Evolutionary conservation across 2,888 invertebrate species (phyloP), one percentile per base, ranked within the genome.

Genomic region (Drosophila dives): DNA sequence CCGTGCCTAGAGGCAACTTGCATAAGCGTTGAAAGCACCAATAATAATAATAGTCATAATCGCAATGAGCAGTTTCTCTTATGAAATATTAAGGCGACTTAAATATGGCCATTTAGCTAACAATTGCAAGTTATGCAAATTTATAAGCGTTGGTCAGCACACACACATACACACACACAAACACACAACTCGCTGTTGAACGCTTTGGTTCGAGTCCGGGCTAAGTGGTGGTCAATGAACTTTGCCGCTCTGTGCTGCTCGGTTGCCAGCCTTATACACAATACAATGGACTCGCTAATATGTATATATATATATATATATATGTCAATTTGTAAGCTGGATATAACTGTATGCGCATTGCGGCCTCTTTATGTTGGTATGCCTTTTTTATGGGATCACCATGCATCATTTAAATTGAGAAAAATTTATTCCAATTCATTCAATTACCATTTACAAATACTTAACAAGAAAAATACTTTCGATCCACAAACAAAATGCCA

Each of bases 61-160:
- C 54, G 45, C 61, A 56, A 62, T 68, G 63, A 56, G 49, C 45
- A 34, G 65, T 42, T 45, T 76, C 15, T 26, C n/a, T 79, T 79
- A 68, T 79, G 53, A 78, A 74, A 73, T 73, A 73, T 67, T 72
- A 65, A 73, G 65, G 53, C 56, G 50, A 59, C 42, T 71, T 68
- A 53, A 72, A 71, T 56, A 71, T 64, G 72, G 48, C 20, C 56
- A 56, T 61, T 80, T 72, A 75, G 67, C 58, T 59, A 59, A 68
- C 75, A 81, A 83, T 85, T 77, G 81, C 77, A 80, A 75, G 75
- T 81, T 83, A 83, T 77, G 83, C 80, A 85, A 80, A 83, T 83
- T 81, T 67, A 45, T 58, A 23, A 33, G 34, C 17, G 32, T 38
- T 56, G 32, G 58, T 38, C 56, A 29, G 17, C 10, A 23, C 45